These are phyloP conservation scores for Tupiocoris notatus DNA, from an alignment of 2,888 invertebrate genomes.

Conservation along the genomic window DNA sequence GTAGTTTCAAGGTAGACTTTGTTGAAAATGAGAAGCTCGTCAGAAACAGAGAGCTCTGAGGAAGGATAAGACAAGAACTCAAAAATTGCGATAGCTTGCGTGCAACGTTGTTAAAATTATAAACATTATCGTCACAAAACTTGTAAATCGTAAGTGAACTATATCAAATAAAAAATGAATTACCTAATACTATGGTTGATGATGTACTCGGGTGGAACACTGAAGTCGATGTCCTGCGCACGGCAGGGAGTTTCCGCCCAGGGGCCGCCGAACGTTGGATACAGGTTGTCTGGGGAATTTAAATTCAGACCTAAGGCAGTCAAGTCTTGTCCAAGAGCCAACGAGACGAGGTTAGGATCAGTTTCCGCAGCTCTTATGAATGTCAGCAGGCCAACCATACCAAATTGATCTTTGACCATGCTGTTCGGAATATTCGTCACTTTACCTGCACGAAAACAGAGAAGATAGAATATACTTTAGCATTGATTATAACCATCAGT, in stretches of 20 bases:
- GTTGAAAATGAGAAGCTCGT: no score
- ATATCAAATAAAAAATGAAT: neutral
- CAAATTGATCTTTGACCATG: slow-evolving; percentile 99
- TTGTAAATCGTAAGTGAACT: no score
- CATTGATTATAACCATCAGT: no score
- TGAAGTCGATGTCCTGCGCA: slow-evolving; percentile 98
- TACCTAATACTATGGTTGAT: slow-evolving; percentile 90
- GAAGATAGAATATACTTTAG: no score
- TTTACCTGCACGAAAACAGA: slow-evolving; percentile 68
- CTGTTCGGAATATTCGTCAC: slow-evolving; percentile 97
- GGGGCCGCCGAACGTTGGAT: slow-evolving; percentile 97
- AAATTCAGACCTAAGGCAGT: slow-evolving; percentile 97
- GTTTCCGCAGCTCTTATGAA: slow-evolving; percentile 97
- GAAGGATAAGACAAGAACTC: no score
- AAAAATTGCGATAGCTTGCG: no score
- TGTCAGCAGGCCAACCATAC: slow-evolving; percentile 96
- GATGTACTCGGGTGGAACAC: slow-evolving; percentile 97
- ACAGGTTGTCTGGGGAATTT: slow-evolving; percentile 96
- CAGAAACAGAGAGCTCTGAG: no score
- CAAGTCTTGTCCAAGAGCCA: slow-evolving; percentile 96
- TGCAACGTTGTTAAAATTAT: no score
- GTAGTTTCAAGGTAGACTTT: no score
- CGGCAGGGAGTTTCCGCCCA: slow-evolving; percentile 98
- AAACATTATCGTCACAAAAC: no score
- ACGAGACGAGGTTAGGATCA: slow-evolving; percentile 91